Evolutionary conservation across 2,113 vertebrate genomes (phyloP).

Genomic region (Lethenteron reissneri): DNA sequence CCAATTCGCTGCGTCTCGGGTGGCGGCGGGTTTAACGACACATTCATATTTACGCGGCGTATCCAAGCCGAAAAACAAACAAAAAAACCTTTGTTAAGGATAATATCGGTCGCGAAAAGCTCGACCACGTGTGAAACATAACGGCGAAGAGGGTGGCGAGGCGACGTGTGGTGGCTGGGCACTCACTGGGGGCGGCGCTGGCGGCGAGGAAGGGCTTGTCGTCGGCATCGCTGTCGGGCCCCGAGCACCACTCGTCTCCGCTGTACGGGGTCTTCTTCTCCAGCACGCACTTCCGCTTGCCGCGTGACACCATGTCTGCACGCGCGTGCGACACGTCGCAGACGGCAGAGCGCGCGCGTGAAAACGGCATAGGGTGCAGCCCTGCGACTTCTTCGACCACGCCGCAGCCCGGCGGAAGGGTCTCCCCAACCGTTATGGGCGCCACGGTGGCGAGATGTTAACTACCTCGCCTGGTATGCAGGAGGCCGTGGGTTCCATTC

Average conservation of each 20-base stretch:
- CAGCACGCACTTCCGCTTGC: slow-evolving; percentile 77
- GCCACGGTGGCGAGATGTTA: slow-evolving; percentile 4
- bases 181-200: slow-evolving; percentile 45
- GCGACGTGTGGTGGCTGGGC: not conserved
- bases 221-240: slow-evolving; percentile 75
- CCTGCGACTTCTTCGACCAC: not conserved
- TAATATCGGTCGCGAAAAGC: too few relatives aligned
- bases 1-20: too few relatives aligned
- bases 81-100: too few relatives aligned
- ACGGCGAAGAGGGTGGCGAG: too few relatives aligned
- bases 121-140: too few relatives aligned
- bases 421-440: slow-evolving; percentile 7
- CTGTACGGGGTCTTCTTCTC: slow-evolving; percentile 92
- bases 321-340: slow-evolving; percentile 11
- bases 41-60: too few relatives aligned
- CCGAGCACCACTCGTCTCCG: slow-evolving; percentile 93
- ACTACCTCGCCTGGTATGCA: slow-evolving; percentile 1
- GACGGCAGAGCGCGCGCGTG: not conserved
- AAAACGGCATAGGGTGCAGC: slow-evolving; percentile 10
- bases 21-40: too few relatives aligned
- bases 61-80: too few relatives aligned
- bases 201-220: slow-evolving; percentile 50
- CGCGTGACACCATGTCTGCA: slow-evolving; percentile 51
- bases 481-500: too few relatives aligned
- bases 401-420: not conserved